Base-by-base conservation (phyloP, 1,140 invertebrate species). In the Gerris buenoi region DNA sequence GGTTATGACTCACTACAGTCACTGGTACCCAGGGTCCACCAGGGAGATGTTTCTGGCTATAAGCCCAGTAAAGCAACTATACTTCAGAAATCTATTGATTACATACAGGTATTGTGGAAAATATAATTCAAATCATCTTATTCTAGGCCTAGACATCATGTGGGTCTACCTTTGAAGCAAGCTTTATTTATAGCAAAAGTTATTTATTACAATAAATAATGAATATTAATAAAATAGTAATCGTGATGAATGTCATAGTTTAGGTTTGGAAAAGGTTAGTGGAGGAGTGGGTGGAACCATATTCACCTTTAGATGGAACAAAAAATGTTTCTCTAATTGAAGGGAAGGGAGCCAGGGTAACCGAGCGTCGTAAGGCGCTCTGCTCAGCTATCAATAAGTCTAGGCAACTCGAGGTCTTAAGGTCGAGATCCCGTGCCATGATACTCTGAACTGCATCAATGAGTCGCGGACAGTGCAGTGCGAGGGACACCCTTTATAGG, bases 61-160 rank as follows among this genome's bases (percentile, higher is more conserved):
- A 98, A 98, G 81, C 81, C 96, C 27, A 97, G 94, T 75, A 98
- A 98, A 82, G 95, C 95, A 23, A 92, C 92, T 62, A 90, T 97
- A 64, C 81, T 97, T 25, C 93, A 96, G 77, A 91, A 91, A 79
- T 95, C 88, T 1, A 92, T 92, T 71, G 90, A 94, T 75, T 92
- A 93, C 75, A 91, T 92, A 74, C 88, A 79, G 67, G 75, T 79
- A 71, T 58, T 58, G n/a, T 25, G 2, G 10, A 13, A 56, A 13
- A 56, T 56, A 56, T 56, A 13, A 56, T 13, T 13, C 46, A 56
- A 13, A 56, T 10, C n/a, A 56, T 56, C n/a, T 10, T 10, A 13
- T 56, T 56, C 10, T 13, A 56, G n/a, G 10, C n/a, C 10, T n/a
- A 56, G 10, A 56, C 46, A 13, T 56, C n/a, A 56, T 56, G n/a